Percentiles rank a stretch among this genome's conserved stretches.
phyloP scores from a whole-genome alignment of 1,140 invertebrate genomes.

The Drosophila dunni region DNA sequence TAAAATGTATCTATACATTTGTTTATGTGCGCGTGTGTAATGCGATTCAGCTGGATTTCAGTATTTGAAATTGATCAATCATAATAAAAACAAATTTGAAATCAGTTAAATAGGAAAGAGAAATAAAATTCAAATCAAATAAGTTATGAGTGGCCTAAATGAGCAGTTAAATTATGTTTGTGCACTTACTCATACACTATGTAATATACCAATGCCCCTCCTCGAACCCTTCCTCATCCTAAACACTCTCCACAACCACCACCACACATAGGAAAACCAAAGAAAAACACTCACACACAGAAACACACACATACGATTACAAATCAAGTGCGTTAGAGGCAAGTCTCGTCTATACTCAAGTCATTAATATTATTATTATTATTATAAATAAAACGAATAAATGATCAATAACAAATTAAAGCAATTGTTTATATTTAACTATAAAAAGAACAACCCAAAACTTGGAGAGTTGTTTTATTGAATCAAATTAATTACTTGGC shows the following conservation, averaged over 20 bases:
- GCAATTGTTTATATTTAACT: background rate
- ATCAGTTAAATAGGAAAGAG: background rate
- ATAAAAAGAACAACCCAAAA: background rate
- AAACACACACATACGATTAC: background rate
- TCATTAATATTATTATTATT: constrained; percentile 54
- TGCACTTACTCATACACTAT: background rate
- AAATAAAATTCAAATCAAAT: too few relatives aligned
- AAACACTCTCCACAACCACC: background rate
- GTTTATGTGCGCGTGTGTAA: background rate
- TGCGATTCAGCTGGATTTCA: background rate
- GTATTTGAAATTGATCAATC: background rate
- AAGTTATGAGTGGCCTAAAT: background rate
- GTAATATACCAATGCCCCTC: background rate
- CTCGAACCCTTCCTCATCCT: too few relatives aligned
- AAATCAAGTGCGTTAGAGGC: constrained; percentile 21
- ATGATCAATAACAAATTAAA: constrained; percentile 34
- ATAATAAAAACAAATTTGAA: background rate
- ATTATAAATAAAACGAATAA: constrained; percentile 51
- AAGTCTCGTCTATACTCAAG: constrained; percentile 36
- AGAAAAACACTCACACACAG: constrained; percentile 17
- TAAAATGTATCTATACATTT: background rate
- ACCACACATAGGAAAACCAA: constrained; percentile 7
- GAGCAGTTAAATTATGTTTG: background rate
- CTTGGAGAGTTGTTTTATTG: too few relatives aligned
- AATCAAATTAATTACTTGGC: too few relatives aligned